Base-by-base conservation (phyloP, 1,140 invertebrate genomes). In the Sogatella furcifera region DNA sequence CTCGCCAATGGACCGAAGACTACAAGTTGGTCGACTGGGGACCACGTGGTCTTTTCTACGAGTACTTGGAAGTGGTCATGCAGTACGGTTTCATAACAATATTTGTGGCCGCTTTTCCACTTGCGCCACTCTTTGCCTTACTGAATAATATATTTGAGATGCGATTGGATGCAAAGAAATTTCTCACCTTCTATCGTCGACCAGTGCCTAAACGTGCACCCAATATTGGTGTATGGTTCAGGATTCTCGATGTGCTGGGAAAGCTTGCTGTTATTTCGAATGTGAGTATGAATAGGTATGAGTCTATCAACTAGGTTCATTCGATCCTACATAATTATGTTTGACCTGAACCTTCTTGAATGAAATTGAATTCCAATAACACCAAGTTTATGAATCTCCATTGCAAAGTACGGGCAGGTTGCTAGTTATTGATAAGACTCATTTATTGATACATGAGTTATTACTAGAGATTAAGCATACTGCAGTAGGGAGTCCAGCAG, bases 1-100 rank as follows among this genome's bases (percentile, higher is more conserved):
- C 10, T 11, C 54, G 17, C 34, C 34, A 74, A 24, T 98, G 92
- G 90, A 83, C 94, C 63, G 86, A 88, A 67, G 96, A 99, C 73
- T 96, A 89, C 68, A 89, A 91, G 70, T 76, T 98, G 41, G 79
- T 92, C 4, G 84, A 91, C 66, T 96, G 93, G 80, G 90, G 90
- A 19, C 82, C 92, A 52, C 83, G 91, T 72, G 91, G 92, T 67
- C 77, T 98, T 13, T 98, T 98, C 75, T 90, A 91, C 4, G 96
- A 98, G 76, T 98, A 98, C 76, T 77, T 98, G 54, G 95, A 98
- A 82, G 97, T 98, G 92, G 88, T 92, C n/a, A 74, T 93, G 17
- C 90, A 94, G 70, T 93, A 92, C 75, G 91, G 91, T 8, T 93
- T 94, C 75, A 86, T 94, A 19, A 93, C 90, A 5, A 86, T 94